Evolutionary conservation across 1,140 invertebrate species (phyloP).

Genomic region (Meloidogyne hapla): DNA sequence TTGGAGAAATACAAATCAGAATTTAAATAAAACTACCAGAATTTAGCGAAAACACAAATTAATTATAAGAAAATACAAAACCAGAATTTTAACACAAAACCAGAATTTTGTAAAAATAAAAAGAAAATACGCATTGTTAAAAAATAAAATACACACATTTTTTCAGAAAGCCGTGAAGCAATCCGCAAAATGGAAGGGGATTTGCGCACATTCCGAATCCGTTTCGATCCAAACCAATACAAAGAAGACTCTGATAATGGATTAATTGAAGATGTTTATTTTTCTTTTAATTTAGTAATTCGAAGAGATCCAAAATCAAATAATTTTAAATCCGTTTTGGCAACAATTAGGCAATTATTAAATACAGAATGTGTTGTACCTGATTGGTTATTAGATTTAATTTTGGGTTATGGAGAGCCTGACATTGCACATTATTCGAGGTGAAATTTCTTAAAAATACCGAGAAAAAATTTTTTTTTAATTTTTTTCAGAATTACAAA

Average conservation of each 20-base stretch:
- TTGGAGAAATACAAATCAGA: not conserved
- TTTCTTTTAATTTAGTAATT: constrained; percentile 95
- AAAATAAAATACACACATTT: no score
- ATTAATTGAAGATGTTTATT: constrained; percentile 78
- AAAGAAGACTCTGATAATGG: constrained; percentile 65
- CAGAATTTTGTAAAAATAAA: not conserved
- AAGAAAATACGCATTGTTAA: no score
- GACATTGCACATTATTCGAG: constrained; percentile 88
- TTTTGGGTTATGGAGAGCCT: constrained; percentile 95
- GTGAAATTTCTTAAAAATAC: constrained; percentile 64
- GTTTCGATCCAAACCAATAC: constrained; percentile 89
- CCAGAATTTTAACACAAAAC: not conserved
- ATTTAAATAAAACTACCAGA: no score
- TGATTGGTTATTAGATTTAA: constrained; percentile 95
- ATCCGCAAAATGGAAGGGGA: constrained; percentile 81
- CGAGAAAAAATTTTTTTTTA: not conserved
- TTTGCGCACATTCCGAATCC: constrained; percentile 84
- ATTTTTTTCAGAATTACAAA: constrained; percentile 72
- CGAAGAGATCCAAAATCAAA: constrained; percentile 97
- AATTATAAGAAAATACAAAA: not conserved
- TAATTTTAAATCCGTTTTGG: constrained; percentile 96
- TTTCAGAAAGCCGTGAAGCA: constrained; percentile 73
- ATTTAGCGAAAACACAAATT: no score
- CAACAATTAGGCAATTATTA: constrained; percentile 96
- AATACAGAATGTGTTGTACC: constrained; percentile 98